Evolutionary conservation across 2,888 invertebrate genomes (phyloP).

Genomic region (Nephrotoma appendiculata): DNA sequence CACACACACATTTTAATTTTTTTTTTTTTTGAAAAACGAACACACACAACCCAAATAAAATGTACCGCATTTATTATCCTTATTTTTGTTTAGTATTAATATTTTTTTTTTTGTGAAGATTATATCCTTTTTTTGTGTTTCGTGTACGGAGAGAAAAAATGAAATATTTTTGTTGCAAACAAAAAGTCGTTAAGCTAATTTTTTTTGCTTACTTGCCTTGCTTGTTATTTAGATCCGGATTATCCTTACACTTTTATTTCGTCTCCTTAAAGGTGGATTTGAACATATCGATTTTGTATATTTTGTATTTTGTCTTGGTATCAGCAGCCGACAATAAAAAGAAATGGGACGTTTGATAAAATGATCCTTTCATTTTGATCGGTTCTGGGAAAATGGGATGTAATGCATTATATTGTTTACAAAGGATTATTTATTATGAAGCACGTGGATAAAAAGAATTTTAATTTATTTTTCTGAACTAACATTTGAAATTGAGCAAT

Average conservation of each 20-base stretch:
- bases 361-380: background rate
- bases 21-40: background rate
- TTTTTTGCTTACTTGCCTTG: background rate
- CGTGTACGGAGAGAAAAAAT: background rate
- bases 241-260: slow-evolving; percentile 2
- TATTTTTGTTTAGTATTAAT: background rate
- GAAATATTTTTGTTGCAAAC: background rate
- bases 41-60: background rate
- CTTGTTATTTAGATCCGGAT: slow-evolving; percentile 4
- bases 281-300: background rate
- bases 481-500: no score
- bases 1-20: background rate
- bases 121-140: background rate
- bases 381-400: background rate
- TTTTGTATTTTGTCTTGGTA: background rate
- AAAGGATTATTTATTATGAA: background rate
- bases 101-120: background rate
- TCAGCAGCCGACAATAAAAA: background rate
- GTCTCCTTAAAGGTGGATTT: background rate
- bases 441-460: background rate
- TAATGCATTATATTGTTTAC: background rate
- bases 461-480: no score
- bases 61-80: background rate
- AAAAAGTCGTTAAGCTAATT: background rate
- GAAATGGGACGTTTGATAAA: background rate